A percentile compares a stretch with the other conserved stretches of the same genome.
Evolutionary conservation across 2,797 vertebrate genomes (phyloP).

Genomic region (Semotilus atromaculatus): DNA sequence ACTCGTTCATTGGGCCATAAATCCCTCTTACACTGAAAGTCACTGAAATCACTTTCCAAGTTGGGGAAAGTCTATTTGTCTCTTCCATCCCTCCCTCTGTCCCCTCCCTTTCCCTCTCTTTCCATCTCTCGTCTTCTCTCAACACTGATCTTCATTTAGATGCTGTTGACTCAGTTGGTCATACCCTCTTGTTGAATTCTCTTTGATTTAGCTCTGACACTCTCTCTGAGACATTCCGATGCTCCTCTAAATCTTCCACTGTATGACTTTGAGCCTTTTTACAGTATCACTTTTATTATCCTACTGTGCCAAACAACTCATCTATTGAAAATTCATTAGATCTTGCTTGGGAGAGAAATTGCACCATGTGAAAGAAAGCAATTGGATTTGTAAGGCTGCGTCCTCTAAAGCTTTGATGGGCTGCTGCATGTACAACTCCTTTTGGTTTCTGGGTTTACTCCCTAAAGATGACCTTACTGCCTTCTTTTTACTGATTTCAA

Average conservation of each 20-base stretch:
- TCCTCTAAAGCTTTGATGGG: slow-evolving; percentile 43
- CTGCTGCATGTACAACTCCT: slow-evolving; percentile 5
- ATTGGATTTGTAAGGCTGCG: slow-evolving; percentile 21
- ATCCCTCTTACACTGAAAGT: slow-evolving; percentile 66
- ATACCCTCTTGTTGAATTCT: slow-evolving; percentile 32
- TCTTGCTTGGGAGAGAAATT: slow-evolving; percentile 34
- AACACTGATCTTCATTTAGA: slow-evolving; percentile 49
- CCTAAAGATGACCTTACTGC: slow-evolving; percentile 9
- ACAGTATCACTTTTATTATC: slow-evolving; percentile 49
- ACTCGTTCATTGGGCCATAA: slow-evolving; percentile 63
- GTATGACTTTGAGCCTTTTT: slow-evolving; percentile 42
- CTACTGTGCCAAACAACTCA: slow-evolving; percentile 37
- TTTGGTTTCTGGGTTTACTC: slow-evolving; percentile 18
- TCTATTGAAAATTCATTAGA: slow-evolving; percentile 50
- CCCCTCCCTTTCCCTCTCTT: slow-evolving; percentile 38
- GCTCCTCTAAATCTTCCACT: slow-evolving; percentile 30
- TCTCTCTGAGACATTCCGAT: slow-evolving; percentile 15
- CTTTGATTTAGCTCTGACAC: slow-evolving; percentile 46
- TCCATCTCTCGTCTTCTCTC: slow-evolving; percentile 30
- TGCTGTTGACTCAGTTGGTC: slow-evolving; percentile 30
- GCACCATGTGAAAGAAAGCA: slow-evolving; percentile 44
- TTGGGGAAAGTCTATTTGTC: slow-evolving; percentile 58
- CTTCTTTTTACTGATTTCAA: slow-evolving; percentile 5
- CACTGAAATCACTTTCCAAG: slow-evolving; percentile 62
- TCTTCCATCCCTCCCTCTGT: not conserved